These are phyloP conservation scores for Tapirus terrestris DNA, from an alignment of 2,113 vertebrate genomes.

Conservation along the genomic window DNA sequence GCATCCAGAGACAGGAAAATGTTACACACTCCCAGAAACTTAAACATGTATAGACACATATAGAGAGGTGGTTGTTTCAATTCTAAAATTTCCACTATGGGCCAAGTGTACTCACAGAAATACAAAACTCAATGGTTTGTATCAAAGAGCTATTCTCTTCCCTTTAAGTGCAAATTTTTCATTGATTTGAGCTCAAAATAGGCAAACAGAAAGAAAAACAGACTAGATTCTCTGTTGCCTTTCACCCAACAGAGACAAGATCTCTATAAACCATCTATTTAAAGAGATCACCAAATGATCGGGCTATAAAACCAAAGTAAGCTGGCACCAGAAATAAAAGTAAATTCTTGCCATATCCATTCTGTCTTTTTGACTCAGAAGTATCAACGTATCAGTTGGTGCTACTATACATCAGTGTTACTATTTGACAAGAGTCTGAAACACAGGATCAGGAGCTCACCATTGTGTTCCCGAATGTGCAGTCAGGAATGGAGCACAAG, in stretches of 20 bases:
- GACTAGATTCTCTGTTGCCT: not conserved
- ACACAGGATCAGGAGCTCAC: not conserved
- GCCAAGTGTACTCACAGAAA: not conserved
- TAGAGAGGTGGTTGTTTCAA: not conserved
- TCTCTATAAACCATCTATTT: not conserved
- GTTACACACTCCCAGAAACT: not conserved
- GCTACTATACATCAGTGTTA: too few species aligned
- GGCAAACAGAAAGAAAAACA: not conserved
- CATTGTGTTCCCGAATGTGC: not conserved
- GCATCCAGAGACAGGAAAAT: not conserved
- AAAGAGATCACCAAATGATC: not conserved
- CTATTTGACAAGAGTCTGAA: not conserved
- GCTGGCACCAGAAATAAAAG: not conserved
- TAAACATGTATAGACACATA: not conserved
- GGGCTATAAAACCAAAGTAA: not conserved
- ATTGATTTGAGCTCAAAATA: not conserved
- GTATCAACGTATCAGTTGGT: not conserved
- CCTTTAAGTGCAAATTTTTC: not conserved
- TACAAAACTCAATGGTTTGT: not conserved
- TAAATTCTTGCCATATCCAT: not conserved
- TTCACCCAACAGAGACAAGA: not conserved
- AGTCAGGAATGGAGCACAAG: not conserved
- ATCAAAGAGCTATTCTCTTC: not conserved
- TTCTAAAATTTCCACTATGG: not conserved
- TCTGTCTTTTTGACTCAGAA: not conserved